Evolutionary conservation across 1,140 invertebrate genomes (phyloP).

Genomic region (Rhagoletis zephyria): DNA sequence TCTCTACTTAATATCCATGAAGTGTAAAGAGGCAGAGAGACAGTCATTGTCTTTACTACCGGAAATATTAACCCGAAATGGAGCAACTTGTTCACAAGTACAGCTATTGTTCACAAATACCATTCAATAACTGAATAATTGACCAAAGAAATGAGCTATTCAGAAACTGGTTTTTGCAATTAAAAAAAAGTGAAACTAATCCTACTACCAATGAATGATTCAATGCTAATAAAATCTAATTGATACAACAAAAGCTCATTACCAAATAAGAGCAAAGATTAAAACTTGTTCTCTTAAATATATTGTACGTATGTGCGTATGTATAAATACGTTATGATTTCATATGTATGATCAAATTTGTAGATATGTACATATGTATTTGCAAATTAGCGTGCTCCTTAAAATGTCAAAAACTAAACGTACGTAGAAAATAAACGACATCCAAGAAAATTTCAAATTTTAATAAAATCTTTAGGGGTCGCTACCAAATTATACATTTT

Average conservation of each 20-base stretch:
- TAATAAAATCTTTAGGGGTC: too few relatives aligned
- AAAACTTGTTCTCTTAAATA: not conserved
- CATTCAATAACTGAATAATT: not conserved
- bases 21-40: not conserved
- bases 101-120: not conserved
- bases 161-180: not conserved
- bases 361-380: too few relatives aligned
- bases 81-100: not conserved
- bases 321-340: too few relatives aligned
- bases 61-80: constrained; percentile 12
- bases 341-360: too few relatives aligned
- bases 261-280: constrained; percentile 22
- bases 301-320: too few relatives aligned
- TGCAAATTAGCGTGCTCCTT: too few relatives aligned
- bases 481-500: too few relatives aligned
- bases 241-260: constrained; percentile 8
- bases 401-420: too few relatives aligned
- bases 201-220: not conserved
- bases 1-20: too few relatives aligned
- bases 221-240: not conserved
- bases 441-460: too few relatives aligned
- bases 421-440: too few relatives aligned
- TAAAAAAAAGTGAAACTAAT: not conserved
- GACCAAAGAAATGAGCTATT: not conserved
- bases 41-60: constrained; percentile 8